These are phyloP conservation scores for Castor canadensis DNA, from an alignment of 2,113 vertebrate species.

Conservation along the genomic window DNA sequence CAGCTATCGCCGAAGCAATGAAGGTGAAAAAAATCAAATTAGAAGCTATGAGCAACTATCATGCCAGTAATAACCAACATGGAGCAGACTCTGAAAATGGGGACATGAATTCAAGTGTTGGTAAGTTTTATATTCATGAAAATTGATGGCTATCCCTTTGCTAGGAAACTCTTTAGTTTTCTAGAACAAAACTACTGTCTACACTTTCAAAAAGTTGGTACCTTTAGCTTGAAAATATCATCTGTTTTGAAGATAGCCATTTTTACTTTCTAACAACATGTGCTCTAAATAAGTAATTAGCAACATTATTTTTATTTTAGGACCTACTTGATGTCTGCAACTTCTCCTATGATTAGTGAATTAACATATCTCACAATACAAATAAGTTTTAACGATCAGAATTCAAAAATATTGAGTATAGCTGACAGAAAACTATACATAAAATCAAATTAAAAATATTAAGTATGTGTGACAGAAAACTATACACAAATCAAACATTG, in stretches of 20 bases:
- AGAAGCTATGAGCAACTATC: constrained; percentile 99
- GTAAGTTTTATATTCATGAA: constrained; percentile 85
- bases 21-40: constrained; percentile 99
- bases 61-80: constrained; percentile 95
- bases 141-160: background rate
- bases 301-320: background rate
- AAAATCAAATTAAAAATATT: constrained; percentile 73
- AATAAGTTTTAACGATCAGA: constrained; percentile 75
- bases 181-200: background rate
- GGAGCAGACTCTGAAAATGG: constrained; percentile 96
- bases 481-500: constrained; percentile 61
- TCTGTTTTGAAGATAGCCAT: background rate
- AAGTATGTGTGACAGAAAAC: constrained; percentile 72
- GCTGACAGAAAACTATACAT: constrained; percentile 77
- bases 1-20: constrained; percentile 99
- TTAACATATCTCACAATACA: constrained; percentile 73
- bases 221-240: constrained; percentile 43
- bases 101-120: constrained; percentile 96
- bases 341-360: constrained; percentile 51
- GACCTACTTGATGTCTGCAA: constrained; percentile 59
- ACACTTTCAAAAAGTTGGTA: background rate
- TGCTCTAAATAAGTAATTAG: background rate
- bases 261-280: background rate
- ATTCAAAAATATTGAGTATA: constrained; percentile 72
- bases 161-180: background rate